Conservation (phyloP, 2,113 vertebrate species). For the Probosciger aterrimus region DNA sequence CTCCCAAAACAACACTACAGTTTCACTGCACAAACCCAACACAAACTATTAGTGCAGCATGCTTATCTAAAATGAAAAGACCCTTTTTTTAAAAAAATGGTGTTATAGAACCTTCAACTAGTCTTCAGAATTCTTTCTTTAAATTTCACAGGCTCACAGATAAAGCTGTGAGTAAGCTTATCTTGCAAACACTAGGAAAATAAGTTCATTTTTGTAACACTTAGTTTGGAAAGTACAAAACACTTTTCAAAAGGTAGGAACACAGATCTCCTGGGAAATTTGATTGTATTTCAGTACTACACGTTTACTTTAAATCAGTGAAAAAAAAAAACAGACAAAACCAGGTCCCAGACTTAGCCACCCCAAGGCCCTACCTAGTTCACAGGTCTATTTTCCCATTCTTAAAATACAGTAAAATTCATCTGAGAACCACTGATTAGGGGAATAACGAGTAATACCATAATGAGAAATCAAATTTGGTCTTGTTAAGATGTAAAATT, state of each 20-base stretch:
- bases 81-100: accelerated
- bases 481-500: not conserved
- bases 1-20: not conserved
- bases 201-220: not conserved
- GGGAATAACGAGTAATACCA: not conserved
- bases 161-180: not conserved
- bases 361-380: not conserved
- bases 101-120: not conserved
- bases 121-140: not conserved
- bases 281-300: not conserved
- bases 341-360: not conserved
- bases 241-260: not conserved
- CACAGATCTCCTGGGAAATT: not conserved
- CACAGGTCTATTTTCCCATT: not conserved
- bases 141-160: not conserved
- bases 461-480: not conserved
- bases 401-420: not conserved
- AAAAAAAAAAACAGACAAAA: not conserved
- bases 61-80: not conserved
- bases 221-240: not conserved
- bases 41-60: not conserved
- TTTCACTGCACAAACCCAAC: not conserved
- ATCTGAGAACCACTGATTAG: not conserved
- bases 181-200: not conserved
- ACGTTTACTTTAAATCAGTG: not conserved